Percentiles rank a stretch among this genome's conserved stretches.
Conservation (phyloP, 2,797 vertebrate species). For the Tokudaia muenninki region DNA sequence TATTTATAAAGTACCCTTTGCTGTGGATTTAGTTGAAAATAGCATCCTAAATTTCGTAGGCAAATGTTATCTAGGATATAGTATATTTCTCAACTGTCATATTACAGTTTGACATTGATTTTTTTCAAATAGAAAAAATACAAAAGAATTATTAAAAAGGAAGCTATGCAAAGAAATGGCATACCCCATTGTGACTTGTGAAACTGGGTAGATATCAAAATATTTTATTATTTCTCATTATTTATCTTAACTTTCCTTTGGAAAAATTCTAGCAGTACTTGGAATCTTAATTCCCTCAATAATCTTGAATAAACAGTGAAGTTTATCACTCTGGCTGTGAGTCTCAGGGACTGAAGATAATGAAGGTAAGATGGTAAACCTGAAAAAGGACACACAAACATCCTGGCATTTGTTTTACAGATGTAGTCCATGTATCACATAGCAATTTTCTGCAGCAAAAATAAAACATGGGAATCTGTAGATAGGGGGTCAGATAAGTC, state of each 20-base stretch:
- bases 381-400: too few relatives aligned
- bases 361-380: background rate
- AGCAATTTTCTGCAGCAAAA: background rate
- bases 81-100: background rate
- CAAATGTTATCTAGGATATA: background rate
- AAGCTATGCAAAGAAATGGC: background rate
- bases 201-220: background rate
- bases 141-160: background rate
- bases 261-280: background rate
- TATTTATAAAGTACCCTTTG: too few relatives aligned
- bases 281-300: background rate
- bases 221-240: background rate
- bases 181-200: background rate
- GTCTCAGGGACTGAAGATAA: background rate
- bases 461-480: background rate
- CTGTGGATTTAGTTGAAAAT: background rate
- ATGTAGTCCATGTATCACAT: background rate
- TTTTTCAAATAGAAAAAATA: slow-evolving; percentile 19
- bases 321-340: background rate
- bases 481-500: background rate
- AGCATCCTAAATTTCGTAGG: background rate
- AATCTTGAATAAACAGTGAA: background rate
- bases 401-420: background rate
- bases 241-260: background rate
- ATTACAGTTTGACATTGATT: background rate